phyloP scores from a whole-genome alignment of 2,797 vertebrate genomes.

The Falco naumanni region DNA sequence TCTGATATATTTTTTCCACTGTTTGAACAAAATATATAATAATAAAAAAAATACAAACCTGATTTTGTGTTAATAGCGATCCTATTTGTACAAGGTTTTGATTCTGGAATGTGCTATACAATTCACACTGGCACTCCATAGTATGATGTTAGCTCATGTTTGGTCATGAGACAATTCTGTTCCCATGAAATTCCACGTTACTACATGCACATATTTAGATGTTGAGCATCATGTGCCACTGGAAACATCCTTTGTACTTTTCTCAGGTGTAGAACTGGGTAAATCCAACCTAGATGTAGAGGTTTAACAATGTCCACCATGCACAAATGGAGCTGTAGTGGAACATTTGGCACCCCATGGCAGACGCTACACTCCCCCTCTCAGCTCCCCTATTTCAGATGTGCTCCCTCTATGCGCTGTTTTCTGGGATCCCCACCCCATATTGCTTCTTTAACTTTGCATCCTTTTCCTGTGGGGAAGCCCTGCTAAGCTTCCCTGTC shows the following conservation, averaged over 20 bases:
- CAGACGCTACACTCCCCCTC: accelerated
- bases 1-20: background rate
- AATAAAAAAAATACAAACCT: background rate
- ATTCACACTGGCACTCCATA: background rate
- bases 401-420: background rate
- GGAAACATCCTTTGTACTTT: background rate
- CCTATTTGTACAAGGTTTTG: background rate
- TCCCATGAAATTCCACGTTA: background rate
- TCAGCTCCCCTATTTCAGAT: background rate
- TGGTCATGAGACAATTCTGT: background rate
- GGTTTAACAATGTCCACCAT: background rate
- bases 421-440: background rate
- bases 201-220: background rate
- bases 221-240: background rate
- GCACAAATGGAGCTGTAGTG: background rate
- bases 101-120: background rate
- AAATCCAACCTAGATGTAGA: background rate
- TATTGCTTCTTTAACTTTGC: background rate
- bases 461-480: background rate
- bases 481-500: background rate
- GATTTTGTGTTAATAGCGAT: background rate
- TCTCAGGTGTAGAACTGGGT: background rate
- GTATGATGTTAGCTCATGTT: background rate
- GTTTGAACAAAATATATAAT: background rate
- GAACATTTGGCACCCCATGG: background rate